A percentile compares a stretch with the other conserved stretches of the same genome.
Conservation (phyloP, 2,888 invertebrate species). For the Caenorhabditis sulstoni region DNA sequence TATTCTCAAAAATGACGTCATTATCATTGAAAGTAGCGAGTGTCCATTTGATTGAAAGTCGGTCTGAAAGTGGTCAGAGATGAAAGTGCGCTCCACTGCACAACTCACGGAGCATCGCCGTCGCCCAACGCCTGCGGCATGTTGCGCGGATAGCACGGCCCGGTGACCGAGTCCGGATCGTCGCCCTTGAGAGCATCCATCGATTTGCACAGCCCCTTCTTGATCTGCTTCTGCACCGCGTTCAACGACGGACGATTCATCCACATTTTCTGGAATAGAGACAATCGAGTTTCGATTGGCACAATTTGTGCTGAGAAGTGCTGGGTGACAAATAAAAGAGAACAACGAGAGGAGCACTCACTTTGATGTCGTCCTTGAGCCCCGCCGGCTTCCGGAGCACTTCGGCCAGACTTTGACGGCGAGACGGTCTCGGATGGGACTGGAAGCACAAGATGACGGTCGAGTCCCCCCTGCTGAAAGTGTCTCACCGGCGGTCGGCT, state of each 20-base stretch:
- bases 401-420: constrained; percentile 48
- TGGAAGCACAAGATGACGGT: constrained; percentile 5
- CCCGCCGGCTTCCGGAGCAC: constrained; percentile 24
- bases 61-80: no score
- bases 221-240: neutral
- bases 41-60: no score
- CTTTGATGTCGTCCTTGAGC: constrained; percentile 49
- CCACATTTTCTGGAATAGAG: constrained; percentile 41
- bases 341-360: no score
- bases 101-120: no score
- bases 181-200: constrained; percentile 6
- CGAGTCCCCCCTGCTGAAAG: neutral
- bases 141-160: no score
- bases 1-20: no score
- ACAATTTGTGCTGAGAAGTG: neutral
- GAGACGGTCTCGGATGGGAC: constrained; percentile 5
- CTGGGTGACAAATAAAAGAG: no score
- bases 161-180: neutral
- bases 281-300: neutral
- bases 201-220: constrained; percentile 8
- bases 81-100: no score
- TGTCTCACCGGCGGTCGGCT: constrained; percentile 4
- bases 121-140: no score
- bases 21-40: no score
- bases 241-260: constrained; percentile 34